Evolutionary conservation across 2,113 vertebrate species (phyloP).

Genomic region (Propithecus coquereli): DNA sequence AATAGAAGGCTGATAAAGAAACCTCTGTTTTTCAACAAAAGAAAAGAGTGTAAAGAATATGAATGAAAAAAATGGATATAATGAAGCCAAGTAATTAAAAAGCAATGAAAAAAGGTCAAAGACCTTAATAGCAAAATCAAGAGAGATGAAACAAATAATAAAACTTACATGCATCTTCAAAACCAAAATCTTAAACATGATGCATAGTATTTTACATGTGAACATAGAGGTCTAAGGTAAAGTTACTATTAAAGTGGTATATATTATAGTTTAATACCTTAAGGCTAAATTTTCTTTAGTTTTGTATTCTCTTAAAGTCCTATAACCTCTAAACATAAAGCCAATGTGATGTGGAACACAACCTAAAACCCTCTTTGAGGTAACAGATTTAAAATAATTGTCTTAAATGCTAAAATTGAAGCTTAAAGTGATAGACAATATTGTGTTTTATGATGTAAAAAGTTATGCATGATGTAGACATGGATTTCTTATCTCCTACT

Average conservation of each 20-base stretch:
- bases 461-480: not conserved
- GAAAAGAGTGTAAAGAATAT: not conserved
- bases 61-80: not conserved
- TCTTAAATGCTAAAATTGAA: not conserved
- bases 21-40: slow-evolving; percentile 18
- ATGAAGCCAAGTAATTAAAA: not conserved
- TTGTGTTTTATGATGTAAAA: not conserved
- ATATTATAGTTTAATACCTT: not conserved
- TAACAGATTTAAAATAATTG: not conserved
- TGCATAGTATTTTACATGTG: not conserved
- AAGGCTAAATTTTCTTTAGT: not conserved
- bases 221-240: not conserved
- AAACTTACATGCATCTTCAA: not conserved
- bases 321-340: not conserved
- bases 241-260: slow-evolving; percentile 18
- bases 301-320: not conserved
- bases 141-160: not conserved
- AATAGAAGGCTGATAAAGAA: not conserved
- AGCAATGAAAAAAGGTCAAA: not conserved
- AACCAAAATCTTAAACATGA: not conserved
- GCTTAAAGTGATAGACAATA: not conserved
- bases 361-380: not conserved
- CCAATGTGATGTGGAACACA: not conserved
- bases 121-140: not conserved
- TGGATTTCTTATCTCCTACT: not conserved